Base-by-base conservation (phyloP, 2,888 invertebrate genomes). In the Corbicula japonica region DNA sequence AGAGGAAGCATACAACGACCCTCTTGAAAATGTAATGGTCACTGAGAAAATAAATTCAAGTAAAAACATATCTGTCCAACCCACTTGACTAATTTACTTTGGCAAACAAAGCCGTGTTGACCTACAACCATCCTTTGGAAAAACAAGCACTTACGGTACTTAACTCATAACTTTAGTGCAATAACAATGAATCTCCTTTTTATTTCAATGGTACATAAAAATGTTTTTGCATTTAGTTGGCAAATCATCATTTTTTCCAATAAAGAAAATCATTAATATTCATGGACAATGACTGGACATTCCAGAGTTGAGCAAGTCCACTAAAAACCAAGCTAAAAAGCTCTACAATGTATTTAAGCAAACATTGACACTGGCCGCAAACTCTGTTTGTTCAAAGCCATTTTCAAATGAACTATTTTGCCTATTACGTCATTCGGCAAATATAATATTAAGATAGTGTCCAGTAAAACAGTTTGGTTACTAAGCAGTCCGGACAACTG, bases 391-490 rank as follows among this genome's bases (percentile, higher is more conserved):
- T 50, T 60, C 61, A 66, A 60, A 58, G 26, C 76, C 58, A 74
- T 78, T 82, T 76, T 63, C 58, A 65, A 75, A 68, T 70, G 78
- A 76, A 68, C 78, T 69, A 83, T 79, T 83, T 79, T 79, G 69
- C 44, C 34, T 18, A 52, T 77, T 81, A 79, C 48, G 44, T 70
- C 79, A 83, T 34, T 41, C 62, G 54, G 28, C 76, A 83, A 80
- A 76, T 63, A 75, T 32, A 12, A 35, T n/a, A 35, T 23, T 35
- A 34, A 76, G 80, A 80, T 80, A 80, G 54, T 58, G 68, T 35
- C 62, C 44, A 44, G 66, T 78, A 82, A 82, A 82, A 82, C 81
- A 78, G 82, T 70, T 78, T 54, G 70, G 82, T 82, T 68, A 65
- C 82, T 18, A 82, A 35, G 82, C 73, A 73, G 10, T 68, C 30